Base-by-base conservation (phyloP, 1,140 invertebrate genomes). In the Gonatopus flavifemur region DNA sequence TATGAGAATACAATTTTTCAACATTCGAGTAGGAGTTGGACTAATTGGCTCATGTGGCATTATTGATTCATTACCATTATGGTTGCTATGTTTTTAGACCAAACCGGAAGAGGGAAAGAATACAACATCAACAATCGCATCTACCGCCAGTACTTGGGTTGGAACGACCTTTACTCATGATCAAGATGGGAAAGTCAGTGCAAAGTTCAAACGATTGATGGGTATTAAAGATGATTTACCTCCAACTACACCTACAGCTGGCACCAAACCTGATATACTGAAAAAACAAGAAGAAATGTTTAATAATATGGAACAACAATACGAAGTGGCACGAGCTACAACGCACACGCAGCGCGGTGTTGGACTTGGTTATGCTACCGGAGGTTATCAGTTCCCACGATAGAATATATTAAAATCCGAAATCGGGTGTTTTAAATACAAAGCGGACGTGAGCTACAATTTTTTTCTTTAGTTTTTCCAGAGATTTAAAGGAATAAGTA, bases 121-220 rank as follows among this genome's bases (percentile, higher is more conserved):
- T 10, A 36, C 64, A 2, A n/a, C n/a, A n/a, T 45, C 62, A 9
- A 51, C 65, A 3, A 32, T 66, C 32, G 58, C 67, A 19, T 76
- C 78, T 2, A 81, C 83, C 15, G 77, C 77, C 24, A 84, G 82
- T 59, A 85, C 90, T 36, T 94, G 91, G 91, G 84, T 89, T 54
- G 86, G 88, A 21, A 87, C 91, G 0, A 88, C 87, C 20, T 94
- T 96, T 72, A 86, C 89, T 0, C 86, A 93, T 66, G 93, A 96
- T 77, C 83, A 87, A 24, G 94, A 96, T 77, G 93, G 92, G 31
- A 88, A 92, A 79, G 88, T 94, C 48, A 88, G 90, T 1, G 91
- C 88, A n/a, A 98, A 98, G 78, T 98, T 97, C 74, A 91, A 94
- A 75, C 83, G 94, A 55, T 78, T 98, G 8, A 97, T 98, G 94